phyloP scores from a whole-genome alignment of 2,113 vertebrate species.

The Odontophorus gujanensis region DNA sequence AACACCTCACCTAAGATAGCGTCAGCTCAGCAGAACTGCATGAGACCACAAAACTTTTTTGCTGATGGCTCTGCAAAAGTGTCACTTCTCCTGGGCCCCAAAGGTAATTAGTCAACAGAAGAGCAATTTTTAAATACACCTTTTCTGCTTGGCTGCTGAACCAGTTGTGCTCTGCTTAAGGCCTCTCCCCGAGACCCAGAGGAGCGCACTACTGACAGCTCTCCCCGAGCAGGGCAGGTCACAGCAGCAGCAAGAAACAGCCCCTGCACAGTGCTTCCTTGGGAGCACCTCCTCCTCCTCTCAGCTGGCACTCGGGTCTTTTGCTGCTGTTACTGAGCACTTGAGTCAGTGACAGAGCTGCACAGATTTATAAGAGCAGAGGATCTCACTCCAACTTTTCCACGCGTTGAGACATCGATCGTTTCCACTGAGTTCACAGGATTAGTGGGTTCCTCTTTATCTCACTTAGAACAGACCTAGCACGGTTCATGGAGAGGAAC shows the following conservation, averaged over 20 bases:
- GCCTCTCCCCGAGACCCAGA: background rate
- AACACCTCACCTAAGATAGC: background rate
- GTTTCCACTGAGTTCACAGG: background rate
- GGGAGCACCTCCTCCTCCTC: background rate
- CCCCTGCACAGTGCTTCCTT: background rate
- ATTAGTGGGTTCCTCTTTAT: background rate
- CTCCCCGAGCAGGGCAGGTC: background rate
- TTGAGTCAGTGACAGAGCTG: background rate
- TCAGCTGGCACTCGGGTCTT: background rate
- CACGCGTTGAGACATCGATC: background rate
- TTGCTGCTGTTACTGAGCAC: background rate
- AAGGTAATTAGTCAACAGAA: conserved; percentile 69
- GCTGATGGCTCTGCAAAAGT: conserved; percentile 48
- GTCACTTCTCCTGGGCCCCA: conserved; percentile 21
- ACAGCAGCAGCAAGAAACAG: background rate
- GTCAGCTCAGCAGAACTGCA: conserved; percentile 53
- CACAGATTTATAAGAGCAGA: background rate
- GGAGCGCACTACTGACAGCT: background rate
- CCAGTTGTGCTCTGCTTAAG: background rate
- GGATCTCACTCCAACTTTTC: background rate
- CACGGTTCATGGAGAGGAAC: background rate
- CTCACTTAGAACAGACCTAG: background rate
- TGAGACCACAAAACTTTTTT: conserved; percentile 57
- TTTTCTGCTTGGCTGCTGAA: conserved; percentile 67
- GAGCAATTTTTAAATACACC: conserved; percentile 58